Evolutionary conservation across 2,113 vertebrate genomes (phyloP).

Genomic region (Salvelinus namaycush): DNA sequence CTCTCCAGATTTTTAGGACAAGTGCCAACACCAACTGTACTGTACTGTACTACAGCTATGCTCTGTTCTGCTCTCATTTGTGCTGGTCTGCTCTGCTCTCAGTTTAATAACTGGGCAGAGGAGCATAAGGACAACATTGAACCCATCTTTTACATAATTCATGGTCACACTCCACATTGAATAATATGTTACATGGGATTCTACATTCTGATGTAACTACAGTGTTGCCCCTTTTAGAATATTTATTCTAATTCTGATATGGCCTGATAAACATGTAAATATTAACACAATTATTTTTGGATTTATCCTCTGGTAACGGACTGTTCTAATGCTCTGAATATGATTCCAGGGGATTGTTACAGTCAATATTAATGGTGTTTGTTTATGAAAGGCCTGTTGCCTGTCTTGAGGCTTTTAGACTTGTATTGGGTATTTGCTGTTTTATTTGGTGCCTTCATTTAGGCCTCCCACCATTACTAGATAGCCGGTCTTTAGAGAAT

Average conservation of each 20-base stretch:
- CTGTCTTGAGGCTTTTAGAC: not conserved
- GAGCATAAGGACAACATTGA: too few species aligned
- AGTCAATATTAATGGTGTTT: not conserved
- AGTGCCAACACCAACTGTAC: slow-evolving; percentile 1
- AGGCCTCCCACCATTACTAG: slow-evolving; percentile 38
- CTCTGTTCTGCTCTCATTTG: not conserved
- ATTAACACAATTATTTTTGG: not conserved
- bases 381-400: not conserved
- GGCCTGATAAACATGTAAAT: not conserved
- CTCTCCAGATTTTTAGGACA: not conserved
- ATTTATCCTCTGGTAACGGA: not conserved
- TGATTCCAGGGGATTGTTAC: too few species aligned
- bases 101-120: too few species aligned
- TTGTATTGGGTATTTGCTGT: not conserved
- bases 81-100: too few species aligned
- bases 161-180: too few species aligned
- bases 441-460: not conserved
- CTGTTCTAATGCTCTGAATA: not conserved
- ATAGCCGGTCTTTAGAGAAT: slow-evolving; percentile 53
- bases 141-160: too few species aligned
- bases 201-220: not conserved
- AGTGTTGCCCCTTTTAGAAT: not conserved
- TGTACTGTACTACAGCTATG: not conserved
- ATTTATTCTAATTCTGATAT: not conserved
- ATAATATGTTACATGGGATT: too few species aligned